A percentile compares a stretch with the other conserved stretches of the same genome.
These are phyloP conservation scores for Plagodis dolabraria DNA, from an alignment of 2,888 invertebrate genomes.

Conservation along the genomic window DNA sequence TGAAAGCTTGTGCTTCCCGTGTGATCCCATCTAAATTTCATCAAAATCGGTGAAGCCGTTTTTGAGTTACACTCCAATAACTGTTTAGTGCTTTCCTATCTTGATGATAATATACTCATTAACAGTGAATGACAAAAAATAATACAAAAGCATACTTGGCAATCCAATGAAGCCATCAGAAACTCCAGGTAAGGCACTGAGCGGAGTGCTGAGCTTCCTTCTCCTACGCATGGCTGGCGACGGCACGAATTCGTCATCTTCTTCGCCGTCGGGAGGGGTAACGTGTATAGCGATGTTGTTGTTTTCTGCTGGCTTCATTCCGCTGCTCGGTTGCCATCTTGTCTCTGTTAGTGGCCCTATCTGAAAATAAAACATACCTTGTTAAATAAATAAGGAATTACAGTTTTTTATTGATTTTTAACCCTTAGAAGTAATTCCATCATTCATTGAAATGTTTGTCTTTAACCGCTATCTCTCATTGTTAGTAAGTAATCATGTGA, in stretches of 20 bases:
- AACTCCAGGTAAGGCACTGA: constrained; percentile 61
- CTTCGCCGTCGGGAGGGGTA: constrained; percentile 77
- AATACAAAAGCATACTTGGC: constrained; percentile 28
- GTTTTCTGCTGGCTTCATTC: constrained; percentile 52
- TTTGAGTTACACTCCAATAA: too few species aligned
- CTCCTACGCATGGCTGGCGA: constrained; percentile 64
- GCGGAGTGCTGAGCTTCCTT: constrained; percentile 75
- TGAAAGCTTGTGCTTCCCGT: too few species aligned
- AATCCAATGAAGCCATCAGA: constrained; percentile 53
- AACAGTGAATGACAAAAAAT: too few species aligned
- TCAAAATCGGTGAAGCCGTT: too few species aligned
- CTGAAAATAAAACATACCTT: constrained; percentile 50
- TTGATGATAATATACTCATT: too few species aligned
- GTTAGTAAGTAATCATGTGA: too few species aligned
- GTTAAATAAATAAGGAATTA: background rate
- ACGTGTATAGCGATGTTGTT: constrained; percentile 77
- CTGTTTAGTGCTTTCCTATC: too few species aligned
- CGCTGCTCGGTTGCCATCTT: constrained; percentile 64
- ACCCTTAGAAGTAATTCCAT: too few species aligned
- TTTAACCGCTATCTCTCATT: too few species aligned
- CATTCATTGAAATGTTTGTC: too few species aligned
- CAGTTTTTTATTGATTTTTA: background rate
- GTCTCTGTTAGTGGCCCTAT: constrained; percentile 72
- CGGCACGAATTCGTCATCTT: constrained; percentile 72
- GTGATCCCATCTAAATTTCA: too few species aligned